Conservation (phyloP, 1,140 invertebrate genomes). For the Ostrea denselamellosa region DNA sequence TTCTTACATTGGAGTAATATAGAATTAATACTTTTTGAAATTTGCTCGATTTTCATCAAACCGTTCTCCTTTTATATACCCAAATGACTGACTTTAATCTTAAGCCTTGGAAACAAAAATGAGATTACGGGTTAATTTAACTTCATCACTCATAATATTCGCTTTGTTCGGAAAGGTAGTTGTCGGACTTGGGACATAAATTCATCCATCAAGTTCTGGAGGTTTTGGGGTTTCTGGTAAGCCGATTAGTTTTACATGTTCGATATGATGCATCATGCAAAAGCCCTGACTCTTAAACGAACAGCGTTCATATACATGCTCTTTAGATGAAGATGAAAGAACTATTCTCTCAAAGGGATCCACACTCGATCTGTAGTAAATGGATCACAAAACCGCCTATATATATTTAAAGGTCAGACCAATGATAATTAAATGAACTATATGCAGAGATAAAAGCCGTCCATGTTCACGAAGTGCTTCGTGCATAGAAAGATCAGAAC, state of each 20-base stretch:
- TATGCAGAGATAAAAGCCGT: too few species aligned
- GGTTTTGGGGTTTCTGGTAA: background rate
- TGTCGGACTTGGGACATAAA: background rate
- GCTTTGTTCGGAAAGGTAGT: background rate
- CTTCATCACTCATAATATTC: background rate
- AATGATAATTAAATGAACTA: too few species aligned
- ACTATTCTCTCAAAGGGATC: background rate
- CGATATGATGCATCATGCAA: background rate
- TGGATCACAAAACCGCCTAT: background rate
- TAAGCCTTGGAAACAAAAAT: background rate
- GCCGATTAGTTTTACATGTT: background rate
- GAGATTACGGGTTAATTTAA: slow-evolving; percentile 15
- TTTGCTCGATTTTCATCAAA: too few species aligned
- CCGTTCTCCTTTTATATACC: too few species aligned
- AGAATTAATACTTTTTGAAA: too few species aligned
- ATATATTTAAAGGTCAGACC: too few species aligned
- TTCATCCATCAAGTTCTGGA: slow-evolving; percentile 14
- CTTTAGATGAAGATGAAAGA: background rate
- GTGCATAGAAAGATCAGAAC: too few species aligned
- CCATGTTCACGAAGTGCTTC: too few species aligned
- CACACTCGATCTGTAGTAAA: background rate
- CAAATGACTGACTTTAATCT: too few species aligned
- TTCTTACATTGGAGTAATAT: too few species aligned
- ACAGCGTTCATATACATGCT: background rate
- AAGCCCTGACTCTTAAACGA: background rate